These are phyloP conservation scores for Gymnosoma rotundatum DNA, from an alignment of 2,888 invertebrate species.

Conservation along the genomic window DNA sequence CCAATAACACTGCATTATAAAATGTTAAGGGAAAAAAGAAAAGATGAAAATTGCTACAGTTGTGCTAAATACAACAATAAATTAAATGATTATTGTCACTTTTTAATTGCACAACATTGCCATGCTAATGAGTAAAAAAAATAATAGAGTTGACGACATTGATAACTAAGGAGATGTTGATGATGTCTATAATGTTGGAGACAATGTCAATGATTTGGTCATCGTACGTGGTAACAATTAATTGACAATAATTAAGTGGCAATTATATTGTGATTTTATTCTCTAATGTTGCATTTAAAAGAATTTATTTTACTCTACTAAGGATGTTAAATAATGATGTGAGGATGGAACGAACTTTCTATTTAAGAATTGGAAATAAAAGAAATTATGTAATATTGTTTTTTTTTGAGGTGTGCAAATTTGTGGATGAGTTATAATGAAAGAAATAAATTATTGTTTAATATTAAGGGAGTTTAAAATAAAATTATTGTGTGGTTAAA, in stretches of 20 bases:
- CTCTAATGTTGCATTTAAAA: background rate
- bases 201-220: conserved; percentile 57
- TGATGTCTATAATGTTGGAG: conserved; percentile 30
- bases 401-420: too few species aligned
- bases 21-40: conserved; percentile 1
- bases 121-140: background rate
- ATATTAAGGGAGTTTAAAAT: too few species aligned
- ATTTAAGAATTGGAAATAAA: too few species aligned
- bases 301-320: too few species aligned
- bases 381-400: too few species aligned
- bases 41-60: conserved; percentile 25
- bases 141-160: background rate
- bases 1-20: background rate
- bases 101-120: conserved; percentile 29
- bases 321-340: too few species aligned
- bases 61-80: conserved; percentile 26
- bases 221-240: conserved; percentile 72
- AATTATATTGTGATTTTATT: conserved; percentile 77
- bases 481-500: background rate
- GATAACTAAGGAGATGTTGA: conserved; percentile 18
- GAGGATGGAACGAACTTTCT: too few species aligned
- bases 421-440: too few species aligned
- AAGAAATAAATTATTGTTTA: too few species aligned
- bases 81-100: conserved; percentile 46
- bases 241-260: conserved; percentile 79